These are phyloP conservation scores for Rhineura floridana DNA, from an alignment of 2,113 vertebrate genomes.

Conservation along the genomic window DNA sequence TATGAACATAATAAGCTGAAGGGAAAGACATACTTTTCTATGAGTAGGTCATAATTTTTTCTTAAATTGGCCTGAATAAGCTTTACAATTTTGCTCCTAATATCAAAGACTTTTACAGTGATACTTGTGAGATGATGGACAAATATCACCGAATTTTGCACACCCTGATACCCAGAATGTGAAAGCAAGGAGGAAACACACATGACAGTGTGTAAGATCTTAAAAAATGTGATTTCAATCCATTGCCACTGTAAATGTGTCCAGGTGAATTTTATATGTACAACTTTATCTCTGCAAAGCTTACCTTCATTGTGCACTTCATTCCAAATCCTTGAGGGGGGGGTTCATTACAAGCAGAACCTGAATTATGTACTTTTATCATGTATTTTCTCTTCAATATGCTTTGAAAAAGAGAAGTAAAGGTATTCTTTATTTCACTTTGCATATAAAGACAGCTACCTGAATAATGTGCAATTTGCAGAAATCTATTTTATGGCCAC, in stretches of 20 bases:
- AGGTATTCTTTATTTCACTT: neutral
- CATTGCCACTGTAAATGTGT: neutral
- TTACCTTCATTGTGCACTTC: neutral
- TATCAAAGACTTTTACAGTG: neutral
- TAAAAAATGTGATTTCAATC: neutral
- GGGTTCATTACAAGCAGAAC: neutral
- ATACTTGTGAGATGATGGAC: neutral
- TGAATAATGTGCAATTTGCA: fast-evolving
- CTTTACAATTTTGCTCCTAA: neutral
- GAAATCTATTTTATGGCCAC: neutral
- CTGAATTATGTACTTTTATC: neutral
- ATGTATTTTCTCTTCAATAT: neutral
- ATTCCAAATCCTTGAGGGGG: no score
- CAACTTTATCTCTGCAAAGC: no score
- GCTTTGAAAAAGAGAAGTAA: neutral
- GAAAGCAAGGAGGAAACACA: neutral
- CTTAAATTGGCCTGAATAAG: no score
- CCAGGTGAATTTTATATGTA: neutral
- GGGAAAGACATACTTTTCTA: neutral
- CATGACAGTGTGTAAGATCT: neutral
- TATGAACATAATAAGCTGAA: neutral
- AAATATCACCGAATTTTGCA: neutral
- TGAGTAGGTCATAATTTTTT: neutral
- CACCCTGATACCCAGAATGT: neutral
- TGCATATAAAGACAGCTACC: slow-evolving; percentile 2